Conservation (phyloP, 2,888 invertebrate genomes). For the Machimus rusticus region DNA sequence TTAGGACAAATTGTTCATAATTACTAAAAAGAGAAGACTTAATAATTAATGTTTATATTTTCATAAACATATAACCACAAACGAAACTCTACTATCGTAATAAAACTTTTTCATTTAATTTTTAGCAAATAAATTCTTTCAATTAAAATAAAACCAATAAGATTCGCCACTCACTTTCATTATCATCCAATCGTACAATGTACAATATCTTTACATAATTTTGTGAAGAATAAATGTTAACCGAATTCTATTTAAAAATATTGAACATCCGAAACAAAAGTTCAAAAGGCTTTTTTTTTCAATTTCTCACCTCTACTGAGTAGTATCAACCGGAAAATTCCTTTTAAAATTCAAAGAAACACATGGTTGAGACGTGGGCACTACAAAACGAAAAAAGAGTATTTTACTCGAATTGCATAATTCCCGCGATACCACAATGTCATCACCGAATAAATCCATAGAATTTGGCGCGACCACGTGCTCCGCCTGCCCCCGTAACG, state of each 20-base stretch:
- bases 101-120: too few species aligned
- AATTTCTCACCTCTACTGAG: not conserved
- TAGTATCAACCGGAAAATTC: not conserved
- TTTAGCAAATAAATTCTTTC: too few species aligned
- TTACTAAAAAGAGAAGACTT: too few species aligned
- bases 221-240: not conserved
- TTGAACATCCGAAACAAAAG: not conserved
- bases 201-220: not conserved
- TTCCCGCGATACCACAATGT: not conserved
- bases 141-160: too few species aligned
- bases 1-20: too few species aligned
- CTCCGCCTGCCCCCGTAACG: not conserved
- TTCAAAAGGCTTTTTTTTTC: not conserved
- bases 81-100: too few species aligned
- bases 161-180: too few species aligned
- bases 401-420: not conserved
- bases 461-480: not conserved
- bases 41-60: too few species aligned
- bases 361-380: not conserved
- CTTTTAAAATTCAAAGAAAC: not conserved
- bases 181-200: too few species aligned
- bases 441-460: not conserved
- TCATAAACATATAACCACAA: too few species aligned
- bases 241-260: not conserved
- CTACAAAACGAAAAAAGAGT: not conserved